Conservation (phyloP, 2,888 invertebrate genomes). For the Crepidodera aurea region DNA sequence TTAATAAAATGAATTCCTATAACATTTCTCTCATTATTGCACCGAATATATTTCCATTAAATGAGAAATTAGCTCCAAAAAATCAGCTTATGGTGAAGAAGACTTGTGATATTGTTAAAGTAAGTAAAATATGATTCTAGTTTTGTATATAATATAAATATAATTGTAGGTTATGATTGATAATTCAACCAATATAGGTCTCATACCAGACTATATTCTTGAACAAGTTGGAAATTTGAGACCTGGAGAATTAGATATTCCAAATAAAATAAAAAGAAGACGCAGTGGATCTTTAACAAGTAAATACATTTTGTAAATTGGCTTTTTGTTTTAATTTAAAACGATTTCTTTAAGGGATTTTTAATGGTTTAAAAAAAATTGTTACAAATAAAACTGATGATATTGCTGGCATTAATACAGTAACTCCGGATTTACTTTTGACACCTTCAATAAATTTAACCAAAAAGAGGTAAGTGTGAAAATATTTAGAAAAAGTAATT, state of each 20-base stretch:
- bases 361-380: slow-evolving; percentile 80
- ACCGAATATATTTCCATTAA: slow-evolving; percentile 85
- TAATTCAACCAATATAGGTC: slow-evolving; percentile 78
- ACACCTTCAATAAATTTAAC: slow-evolving; percentile 71
- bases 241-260: slow-evolving; percentile 60
- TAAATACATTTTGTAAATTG: slow-evolving; percentile 57
- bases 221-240: slow-evolving; percentile 58
- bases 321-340: neutral
- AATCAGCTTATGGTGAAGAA: slow-evolving; percentile 61
- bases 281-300: slow-evolving; percentile 88
- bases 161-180: slow-evolving; percentile 74
- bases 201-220: slow-evolving; percentile 70
- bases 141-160: neutral
- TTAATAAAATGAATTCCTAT: slow-evolving; percentile 84
- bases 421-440: slow-evolving; percentile 56
- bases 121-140: slow-evolving; percentile 30
- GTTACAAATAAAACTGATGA: slow-evolving; percentile 71
- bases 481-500: neutral
- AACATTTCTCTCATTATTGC: slow-evolving; percentile 88
- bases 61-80: slow-evolving; percentile 64
- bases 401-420: slow-evolving; percentile 47
- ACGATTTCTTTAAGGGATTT: slow-evolving; percentile 68
- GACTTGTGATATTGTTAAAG: slow-evolving; percentile 49
- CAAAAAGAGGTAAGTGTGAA: slow-evolving; percentile 70
- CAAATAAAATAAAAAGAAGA: slow-evolving; percentile 75